phyloP scores from a whole-genome alignment of 2,888 invertebrate genomes.

The Drosophila mercatorum region DNA sequence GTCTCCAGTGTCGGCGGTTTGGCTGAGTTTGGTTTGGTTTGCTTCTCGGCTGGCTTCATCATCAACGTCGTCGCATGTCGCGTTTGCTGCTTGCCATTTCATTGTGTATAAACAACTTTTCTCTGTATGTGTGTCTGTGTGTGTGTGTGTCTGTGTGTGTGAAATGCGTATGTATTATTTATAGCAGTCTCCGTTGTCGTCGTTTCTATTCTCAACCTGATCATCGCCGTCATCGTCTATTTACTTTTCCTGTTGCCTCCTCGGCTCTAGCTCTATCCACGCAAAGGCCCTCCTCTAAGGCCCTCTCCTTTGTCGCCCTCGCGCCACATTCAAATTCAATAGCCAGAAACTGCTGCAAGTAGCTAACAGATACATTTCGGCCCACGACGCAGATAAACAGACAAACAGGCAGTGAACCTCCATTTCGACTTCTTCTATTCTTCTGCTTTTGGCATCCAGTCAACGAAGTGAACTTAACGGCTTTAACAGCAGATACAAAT shows the following conservation, averaged over 20 bases:
- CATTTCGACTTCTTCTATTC: not conserved
- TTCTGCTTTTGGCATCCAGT: not conserved
- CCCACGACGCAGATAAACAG: constrained; percentile 24
- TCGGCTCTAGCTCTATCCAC: not conserved
- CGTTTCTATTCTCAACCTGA: constrained; percentile 17
- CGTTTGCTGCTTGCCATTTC: constrained; percentile 50
- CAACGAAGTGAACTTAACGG: no score
- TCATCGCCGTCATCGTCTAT: constrained; percentile 35
- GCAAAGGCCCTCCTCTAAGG: constrained; percentile 23
- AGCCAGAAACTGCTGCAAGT: constrained; percentile 44
- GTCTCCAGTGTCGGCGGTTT: constrained; percentile 71
- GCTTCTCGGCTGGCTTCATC: constrained; percentile 31
- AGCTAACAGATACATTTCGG: constrained; percentile 53
- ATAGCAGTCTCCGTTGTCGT: constrained; percentile 21
- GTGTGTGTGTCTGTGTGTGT: constrained; percentile 15
- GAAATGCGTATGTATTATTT: constrained; percentile 42
- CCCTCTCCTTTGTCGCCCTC: constrained; percentile 22
- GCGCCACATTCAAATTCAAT: constrained; percentile 65
- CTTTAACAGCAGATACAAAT: no score
- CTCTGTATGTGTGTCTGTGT: constrained; percentile 11
- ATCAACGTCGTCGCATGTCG: constrained; percentile 47
- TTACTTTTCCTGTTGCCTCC: constrained; percentile 22
- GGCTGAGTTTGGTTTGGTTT: constrained; percentile 51
- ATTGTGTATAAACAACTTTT: constrained; percentile 45
- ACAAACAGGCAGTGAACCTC: not conserved